Evolutionary conservation across 2,113 vertebrate genomes (phyloP).

Genomic region (Hucho hucho): DNA sequence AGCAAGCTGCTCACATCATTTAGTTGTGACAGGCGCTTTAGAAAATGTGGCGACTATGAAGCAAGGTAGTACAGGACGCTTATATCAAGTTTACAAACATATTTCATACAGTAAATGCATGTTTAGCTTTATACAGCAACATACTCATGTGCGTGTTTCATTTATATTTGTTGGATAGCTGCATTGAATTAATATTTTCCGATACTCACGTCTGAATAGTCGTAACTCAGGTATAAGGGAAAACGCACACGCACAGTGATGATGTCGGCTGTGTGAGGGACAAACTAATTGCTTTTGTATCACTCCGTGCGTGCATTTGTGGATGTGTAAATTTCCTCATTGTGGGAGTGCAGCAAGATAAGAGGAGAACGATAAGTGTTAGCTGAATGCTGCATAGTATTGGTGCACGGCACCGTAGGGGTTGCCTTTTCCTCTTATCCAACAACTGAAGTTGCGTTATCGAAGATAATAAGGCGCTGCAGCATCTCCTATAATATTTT

Average conservation of each 20-base stretch:
- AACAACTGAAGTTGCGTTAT: slow-evolving; percentile 67
- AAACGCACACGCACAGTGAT: slow-evolving; percentile 58
- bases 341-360: slow-evolving; percentile 47
- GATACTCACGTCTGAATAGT: slow-evolving; percentile 56
- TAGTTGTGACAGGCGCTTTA: slow-evolving; percentile 81
- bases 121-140: slow-evolving; percentile 9
- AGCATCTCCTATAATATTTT: slow-evolving; percentile 58
- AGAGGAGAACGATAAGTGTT: slow-evolving; percentile 51
- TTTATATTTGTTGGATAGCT: slow-evolving; percentile 48
- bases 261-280: slow-evolving; percentile 53
- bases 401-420: slow-evolving; percentile 43
- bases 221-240: slow-evolving; percentile 50
- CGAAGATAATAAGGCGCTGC: slow-evolving; percentile 50
- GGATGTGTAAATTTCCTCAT: slow-evolving; percentile 63
- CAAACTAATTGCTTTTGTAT: slow-evolving; percentile 74
- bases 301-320: slow-evolving; percentile 62
- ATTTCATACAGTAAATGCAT: slow-evolving; percentile 37
- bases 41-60: slow-evolving; percentile 59
- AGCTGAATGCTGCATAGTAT: slow-evolving; percentile 54
- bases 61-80: slow-evolving; percentile 49
- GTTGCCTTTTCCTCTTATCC: slow-evolving; percentile 35
- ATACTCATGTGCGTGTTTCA: slow-evolving; percentile 9
- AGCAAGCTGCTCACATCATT: slow-evolving; percentile 71
- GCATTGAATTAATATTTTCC: slow-evolving; percentile 38
- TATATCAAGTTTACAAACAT: slow-evolving; percentile 41